Conservation (phyloP, 2,888 invertebrate species). For the Megalurothrips usitatus region DNA sequence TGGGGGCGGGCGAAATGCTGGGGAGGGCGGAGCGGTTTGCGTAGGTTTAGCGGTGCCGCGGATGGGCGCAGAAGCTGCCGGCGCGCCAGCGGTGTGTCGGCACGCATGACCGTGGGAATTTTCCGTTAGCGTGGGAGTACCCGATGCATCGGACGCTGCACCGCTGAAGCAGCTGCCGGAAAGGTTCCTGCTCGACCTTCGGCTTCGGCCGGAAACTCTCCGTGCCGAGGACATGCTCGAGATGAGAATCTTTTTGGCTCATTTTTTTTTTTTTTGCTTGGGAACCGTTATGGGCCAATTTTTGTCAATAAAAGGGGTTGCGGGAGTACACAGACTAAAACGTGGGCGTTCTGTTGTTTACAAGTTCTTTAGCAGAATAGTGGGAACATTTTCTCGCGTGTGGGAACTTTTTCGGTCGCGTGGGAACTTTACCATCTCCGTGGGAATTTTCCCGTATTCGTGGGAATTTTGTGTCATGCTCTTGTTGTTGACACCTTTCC, state of each 20-base stretch:
- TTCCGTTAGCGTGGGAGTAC: conserved; percentile 6
- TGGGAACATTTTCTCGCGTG: neutral
- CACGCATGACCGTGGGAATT: conserved; percentile 45
- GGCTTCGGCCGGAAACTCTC: no score
- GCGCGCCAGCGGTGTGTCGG: no score
- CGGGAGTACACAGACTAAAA: no score
- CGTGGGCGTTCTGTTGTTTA: no score
- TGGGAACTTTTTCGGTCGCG: neutral
- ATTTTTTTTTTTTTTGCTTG: no score
- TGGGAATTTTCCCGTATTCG: neutral
- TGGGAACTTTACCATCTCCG: neutral
- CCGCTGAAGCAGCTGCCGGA: no score
- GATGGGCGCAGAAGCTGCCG: no score
- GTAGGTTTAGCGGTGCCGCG: conserved; percentile 41
- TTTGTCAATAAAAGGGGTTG: no score
- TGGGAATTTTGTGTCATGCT: conserved; percentile 56
- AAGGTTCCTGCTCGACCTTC: no score
- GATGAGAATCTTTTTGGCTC: no score
- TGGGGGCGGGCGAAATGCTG: neutral
- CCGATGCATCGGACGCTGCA: neutral
- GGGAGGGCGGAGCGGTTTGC: conserved; percentile 48
- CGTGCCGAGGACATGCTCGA: no score
- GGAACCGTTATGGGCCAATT: no score
- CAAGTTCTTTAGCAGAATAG: neutral
- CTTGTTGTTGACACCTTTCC: conserved; percentile 64